Evolutionary conservation across 2,113 vertebrate genomes (phyloP).

Genomic region (Gymnobelideus leadbeateri): DNA sequence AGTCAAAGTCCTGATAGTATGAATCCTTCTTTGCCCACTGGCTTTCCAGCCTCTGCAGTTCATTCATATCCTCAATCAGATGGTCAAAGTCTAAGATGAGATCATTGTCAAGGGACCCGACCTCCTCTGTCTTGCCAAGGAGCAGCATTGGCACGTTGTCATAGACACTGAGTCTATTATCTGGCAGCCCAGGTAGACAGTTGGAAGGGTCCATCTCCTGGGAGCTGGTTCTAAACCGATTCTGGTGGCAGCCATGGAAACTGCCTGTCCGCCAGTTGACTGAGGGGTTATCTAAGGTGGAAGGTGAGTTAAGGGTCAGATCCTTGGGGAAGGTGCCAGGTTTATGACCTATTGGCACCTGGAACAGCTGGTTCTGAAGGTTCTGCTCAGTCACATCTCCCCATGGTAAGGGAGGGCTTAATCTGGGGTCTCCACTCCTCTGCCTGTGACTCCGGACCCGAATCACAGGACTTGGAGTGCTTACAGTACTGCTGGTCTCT

Average conservation of each 20-base stretch:
- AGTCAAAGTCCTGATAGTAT: constrained; percentile 85
- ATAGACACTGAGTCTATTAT: constrained; percentile 89
- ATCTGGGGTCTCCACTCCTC: constrained; percentile 55
- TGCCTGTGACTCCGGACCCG: constrained; percentile 73
- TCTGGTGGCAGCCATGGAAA: constrained; percentile 87
- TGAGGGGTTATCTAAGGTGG: constrained; percentile 77
- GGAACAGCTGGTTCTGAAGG: constrained; percentile 84
- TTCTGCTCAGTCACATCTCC: constrained; percentile 67
- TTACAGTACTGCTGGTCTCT: constrained; percentile 86
- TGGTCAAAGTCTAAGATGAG: constrained; percentile 90
- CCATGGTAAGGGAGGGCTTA: constrained; percentile 68
- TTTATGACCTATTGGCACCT: constrained; percentile 90
- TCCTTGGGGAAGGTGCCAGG: constrained; percentile 91
- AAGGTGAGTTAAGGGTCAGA: constrained; percentile 78
- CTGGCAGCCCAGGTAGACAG: constrained; percentile 49
- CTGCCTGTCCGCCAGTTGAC: constrained; percentile 92
- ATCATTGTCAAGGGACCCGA: constrained; percentile 70
- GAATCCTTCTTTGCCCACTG: constrained; percentile 89
- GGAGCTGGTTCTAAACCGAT: constrained; percentile 69
- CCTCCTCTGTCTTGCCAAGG: constrained; percentile 20
- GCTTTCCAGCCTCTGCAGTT: constrained; percentile 88
- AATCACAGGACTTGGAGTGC: constrained; percentile 80
- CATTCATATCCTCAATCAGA: constrained; percentile 88
- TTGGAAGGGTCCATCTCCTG: constrained; percentile 71
- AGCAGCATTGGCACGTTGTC: constrained; percentile 88